A percentile compares a stretch with the other conserved stretches of the same genome.
Conservation (phyloP, 2,797 vertebrate genomes). For the Acipenser oxyrinchus region DNA sequence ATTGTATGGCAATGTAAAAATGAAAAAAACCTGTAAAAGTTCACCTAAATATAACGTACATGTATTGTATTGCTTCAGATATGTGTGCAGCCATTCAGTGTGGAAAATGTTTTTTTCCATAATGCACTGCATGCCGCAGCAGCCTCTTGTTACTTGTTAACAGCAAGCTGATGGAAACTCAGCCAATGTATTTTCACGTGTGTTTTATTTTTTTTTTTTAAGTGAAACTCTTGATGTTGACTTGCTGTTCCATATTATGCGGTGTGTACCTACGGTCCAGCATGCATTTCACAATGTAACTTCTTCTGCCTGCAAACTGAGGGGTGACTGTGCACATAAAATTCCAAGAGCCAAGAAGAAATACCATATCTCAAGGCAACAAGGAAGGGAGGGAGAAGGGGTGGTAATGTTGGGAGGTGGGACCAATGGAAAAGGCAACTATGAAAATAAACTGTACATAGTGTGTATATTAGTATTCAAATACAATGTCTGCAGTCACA, state of each 20-base stretch:
- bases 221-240: conserved; percentile 52
- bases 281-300: conserved; percentile 63
- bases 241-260: conserved; percentile 53
- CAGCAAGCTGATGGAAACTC: conserved; percentile 72
- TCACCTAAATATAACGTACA: conserved; percentile 57
- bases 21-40: conserved; percentile 32
- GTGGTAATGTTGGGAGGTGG: conserved; percentile 27
- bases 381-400: conserved; percentile 38
- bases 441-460: conserved; percentile 63
- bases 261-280: conserved; percentile 61
- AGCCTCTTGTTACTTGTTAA: conserved; percentile 66
- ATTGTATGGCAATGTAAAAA: conserved; percentile 65
- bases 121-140: conserved; percentile 71
- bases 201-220: conserved; percentile 41
- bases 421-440: conserved; percentile 42
- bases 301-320: conserved; percentile 59
- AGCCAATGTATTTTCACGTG: conserved; percentile 50
- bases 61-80: conserved; percentile 64
- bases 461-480: conserved; percentile 62
- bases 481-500: conserved; percentile 57
- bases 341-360: conserved; percentile 27
- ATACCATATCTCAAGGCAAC: conserved; percentile 44
- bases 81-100: conserved; percentile 48
- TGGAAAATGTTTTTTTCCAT: conserved; percentile 51
- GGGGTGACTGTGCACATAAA: conserved; percentile 61